Evolutionary conservation across 2,797 vertebrate species (phyloP).

Genomic region (Enoplosus armatus): DNA sequence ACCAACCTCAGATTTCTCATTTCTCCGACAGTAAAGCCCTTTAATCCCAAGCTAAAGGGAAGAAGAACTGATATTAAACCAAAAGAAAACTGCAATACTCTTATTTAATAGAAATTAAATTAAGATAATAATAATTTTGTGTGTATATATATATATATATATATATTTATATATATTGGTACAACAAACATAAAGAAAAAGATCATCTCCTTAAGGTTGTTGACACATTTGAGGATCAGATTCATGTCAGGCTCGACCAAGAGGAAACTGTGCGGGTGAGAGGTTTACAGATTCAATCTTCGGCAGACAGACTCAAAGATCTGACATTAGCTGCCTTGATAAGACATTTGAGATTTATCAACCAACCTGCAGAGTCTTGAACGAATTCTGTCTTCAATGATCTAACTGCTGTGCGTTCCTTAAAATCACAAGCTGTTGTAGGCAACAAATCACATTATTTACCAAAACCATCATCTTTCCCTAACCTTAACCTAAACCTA

Average conservation of each 20-base stretch:
- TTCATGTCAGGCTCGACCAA: neutral
- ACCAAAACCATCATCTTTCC: no score
- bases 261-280: neutral
- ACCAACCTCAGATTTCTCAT: neutral
- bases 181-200: no score
- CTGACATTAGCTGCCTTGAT: neutral
- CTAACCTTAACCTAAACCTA: no score
- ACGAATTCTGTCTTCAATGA: neutral
- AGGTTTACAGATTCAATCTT: neutral
- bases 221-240: neutral
- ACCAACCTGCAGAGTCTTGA: neutral
- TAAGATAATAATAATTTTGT: no score
- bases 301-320: neutral
- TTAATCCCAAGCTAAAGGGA: no score
- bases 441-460: no score
- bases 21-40: no score
- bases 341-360: neutral
- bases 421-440: no score
- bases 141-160: no score
- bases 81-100: neutral
- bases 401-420: no score
- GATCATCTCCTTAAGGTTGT: no score
- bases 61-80: neutral
- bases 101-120: neutral
- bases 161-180: no score